Evolutionary conservation across 2,797 vertebrate genomes (phyloP), one percentile per base, ranked within the genome.

Genomic region (Sebastes nivosus): DNA sequence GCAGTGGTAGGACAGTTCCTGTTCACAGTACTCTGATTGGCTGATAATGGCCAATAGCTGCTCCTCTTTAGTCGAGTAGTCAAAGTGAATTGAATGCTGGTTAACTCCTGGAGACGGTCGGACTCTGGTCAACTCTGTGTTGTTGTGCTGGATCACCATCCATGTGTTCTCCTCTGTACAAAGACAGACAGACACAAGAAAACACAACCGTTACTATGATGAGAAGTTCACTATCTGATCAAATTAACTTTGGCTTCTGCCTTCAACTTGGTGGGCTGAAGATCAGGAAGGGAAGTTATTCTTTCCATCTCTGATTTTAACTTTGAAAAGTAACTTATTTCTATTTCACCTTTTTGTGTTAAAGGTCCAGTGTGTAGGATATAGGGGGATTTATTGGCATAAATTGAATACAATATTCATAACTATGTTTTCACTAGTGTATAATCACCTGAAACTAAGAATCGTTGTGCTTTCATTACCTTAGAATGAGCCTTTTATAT

Each of bases 1-100:
- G 95, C 98, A 99, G 89, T 95, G 96, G 94, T 98, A 99, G 88
- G 96, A 90, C 79, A 99, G 90, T 61, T 98, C 97, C 93, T 99
- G 98, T 55, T 97, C 94, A 16, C 98, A 99, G 90, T 96, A 92
- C 63, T 97, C 96, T 22, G 97, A 97, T 36, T 95, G 96, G 92
- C 92, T 91, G 88, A 98, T 96, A 77, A 94, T 92, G 80, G 96
- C 95, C 88, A 86, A 91, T 38, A 99, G 96, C 82, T 98, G 97
- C 59, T 97, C 95, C 77, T 93, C 84, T 80, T 93, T 94, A 73
- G 96, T 95, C 6, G 92, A 87, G 46, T 99, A 99, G 91, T 97
- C 92, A 80, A 99, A 97, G 92, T 96, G 92, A 79, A 96, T 94
- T 32, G 85, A 75, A 18, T 96, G 93, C 2, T 96, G 96, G 60